A percentile compares a stretch with the other conserved stretches of the same genome.
These are phyloP conservation scores for Dipodomys stephensi DNA, from an alignment of 2,113 vertebrate species.

Conservation along the genomic window DNA sequence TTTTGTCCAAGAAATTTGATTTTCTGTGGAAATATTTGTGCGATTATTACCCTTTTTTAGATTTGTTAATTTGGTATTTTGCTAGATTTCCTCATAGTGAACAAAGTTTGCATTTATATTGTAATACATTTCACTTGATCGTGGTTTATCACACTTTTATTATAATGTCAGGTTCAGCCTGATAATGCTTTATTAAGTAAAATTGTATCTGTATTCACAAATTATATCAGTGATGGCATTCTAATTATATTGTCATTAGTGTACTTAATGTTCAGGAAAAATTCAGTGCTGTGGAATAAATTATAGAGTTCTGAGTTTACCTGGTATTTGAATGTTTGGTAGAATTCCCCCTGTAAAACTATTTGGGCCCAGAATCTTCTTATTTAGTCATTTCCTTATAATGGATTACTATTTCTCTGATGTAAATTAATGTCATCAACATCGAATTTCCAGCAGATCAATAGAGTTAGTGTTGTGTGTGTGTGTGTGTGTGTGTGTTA, in stretches of 20 bases:
- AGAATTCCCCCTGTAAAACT: neutral
- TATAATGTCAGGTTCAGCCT: neutral
- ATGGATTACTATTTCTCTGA: neutral
- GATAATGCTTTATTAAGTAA: conserved; percentile 18
- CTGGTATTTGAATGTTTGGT: neutral
- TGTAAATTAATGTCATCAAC: neutral
- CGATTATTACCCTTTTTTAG: neutral
- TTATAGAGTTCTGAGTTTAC: neutral
- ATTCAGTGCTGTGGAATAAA: neutral
- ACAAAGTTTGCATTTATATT: neutral
- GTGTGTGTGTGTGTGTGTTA: too few species aligned
- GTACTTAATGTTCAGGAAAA: conserved; percentile 17
- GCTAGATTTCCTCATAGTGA: neutral
- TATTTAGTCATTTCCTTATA: neutral
- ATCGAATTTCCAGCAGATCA: neutral
- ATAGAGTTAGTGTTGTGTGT: too few species aligned
- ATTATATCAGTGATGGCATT: neutral
- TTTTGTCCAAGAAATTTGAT: neutral
- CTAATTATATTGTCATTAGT: neutral
- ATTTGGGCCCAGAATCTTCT: neutral
- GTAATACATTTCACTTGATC: neutral
- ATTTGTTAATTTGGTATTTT: conserved; percentile 1
- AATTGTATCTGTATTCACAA: conserved; percentile 11
- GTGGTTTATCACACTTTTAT: neutral
- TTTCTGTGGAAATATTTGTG: conserved; percentile 17